Conservation (phyloP, 2,113 vertebrate species). For the Cryptotis parvus region DNA sequence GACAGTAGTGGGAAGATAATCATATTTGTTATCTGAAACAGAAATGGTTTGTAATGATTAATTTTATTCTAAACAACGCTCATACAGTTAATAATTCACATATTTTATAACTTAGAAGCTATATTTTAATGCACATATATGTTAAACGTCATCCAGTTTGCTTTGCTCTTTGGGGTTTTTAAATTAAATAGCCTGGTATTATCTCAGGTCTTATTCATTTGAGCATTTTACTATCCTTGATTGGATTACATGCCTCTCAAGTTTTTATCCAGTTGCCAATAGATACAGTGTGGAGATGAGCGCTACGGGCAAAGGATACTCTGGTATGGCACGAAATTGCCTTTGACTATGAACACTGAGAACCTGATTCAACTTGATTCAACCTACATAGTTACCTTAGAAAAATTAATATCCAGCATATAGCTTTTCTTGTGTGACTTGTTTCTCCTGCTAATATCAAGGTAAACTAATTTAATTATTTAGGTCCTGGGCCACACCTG, state of each 20-base stretch:
- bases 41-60: constrained; percentile 44
- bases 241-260: background rate
- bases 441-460: constrained; percentile 27
- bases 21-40: constrained; percentile 94
- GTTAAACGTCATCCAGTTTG: constrained; percentile 25
- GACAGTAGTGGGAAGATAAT: constrained; percentile 97
- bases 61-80: constrained; percentile 9
- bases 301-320: background rate
- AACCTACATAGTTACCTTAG: background rate
- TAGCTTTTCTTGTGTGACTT: background rate
- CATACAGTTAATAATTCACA: constrained; percentile 16
- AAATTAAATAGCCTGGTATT: background rate
- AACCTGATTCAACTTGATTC: background rate
- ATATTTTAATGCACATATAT: constrained; percentile 28
- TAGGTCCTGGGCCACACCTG: too few species aligned
- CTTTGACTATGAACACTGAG: background rate
- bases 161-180: constrained; percentile 41
- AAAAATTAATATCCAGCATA: constrained; percentile 7
- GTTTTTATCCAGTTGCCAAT: background rate
- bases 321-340: background rate
- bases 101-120: constrained; percentile 55
- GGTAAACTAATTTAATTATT: background rate
- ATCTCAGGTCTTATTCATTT: background rate
- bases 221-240: constrained; percentile 46
- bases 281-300: background rate